These are phyloP conservation scores for Automeris io DNA, from an alignment of 2,888 invertebrate genomes.

Conservation along the genomic window DNA sequence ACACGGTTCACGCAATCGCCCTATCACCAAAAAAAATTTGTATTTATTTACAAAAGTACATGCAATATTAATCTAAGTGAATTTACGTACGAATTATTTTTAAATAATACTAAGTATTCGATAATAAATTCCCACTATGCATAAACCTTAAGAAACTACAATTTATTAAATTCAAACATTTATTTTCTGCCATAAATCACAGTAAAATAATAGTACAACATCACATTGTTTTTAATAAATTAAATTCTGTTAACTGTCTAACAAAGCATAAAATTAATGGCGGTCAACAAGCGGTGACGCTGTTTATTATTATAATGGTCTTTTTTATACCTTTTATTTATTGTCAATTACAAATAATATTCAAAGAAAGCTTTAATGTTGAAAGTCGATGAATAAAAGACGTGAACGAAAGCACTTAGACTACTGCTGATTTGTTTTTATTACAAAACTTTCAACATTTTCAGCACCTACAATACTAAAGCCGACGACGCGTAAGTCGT, in stretches of 20 bases:
- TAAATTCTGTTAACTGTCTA: too few species aligned
- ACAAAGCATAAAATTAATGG: slow-evolving; percentile 12
- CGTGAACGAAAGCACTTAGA: slow-evolving; percentile 45
- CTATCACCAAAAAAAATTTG: too few species aligned
- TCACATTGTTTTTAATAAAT: slow-evolving; percentile 7
- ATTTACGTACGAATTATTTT: too few species aligned
- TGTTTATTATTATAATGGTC: slow-evolving; percentile 41
- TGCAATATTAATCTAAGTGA: too few species aligned
- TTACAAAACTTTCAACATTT: slow-evolving; percentile 62
- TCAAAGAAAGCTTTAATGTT: slow-evolving; percentile 47
- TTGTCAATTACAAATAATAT: slow-evolving; percentile 48
- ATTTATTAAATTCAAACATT: too few species aligned
- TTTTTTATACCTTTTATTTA: slow-evolving; percentile 28
- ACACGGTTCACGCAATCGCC: too few species aligned
- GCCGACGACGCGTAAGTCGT: slow-evolving; percentile 26
- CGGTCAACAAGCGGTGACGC: slow-evolving; percentile 25
- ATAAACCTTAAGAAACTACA: too few species aligned
- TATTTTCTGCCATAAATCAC: too few species aligned
- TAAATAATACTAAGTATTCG: too few species aligned
- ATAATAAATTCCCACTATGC: too few species aligned
- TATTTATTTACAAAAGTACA: too few species aligned
- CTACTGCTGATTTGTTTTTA: slow-evolving; percentile 67
- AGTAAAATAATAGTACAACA: too few species aligned
- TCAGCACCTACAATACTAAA: slow-evolving; percentile 41
- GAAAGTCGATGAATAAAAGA: slow-evolving; percentile 44